A percentile compares a stretch with the other conserved stretches of the same genome.
Conservation (phyloP, 2,113 vertebrate species). For the Elanus axillaris region DNA sequence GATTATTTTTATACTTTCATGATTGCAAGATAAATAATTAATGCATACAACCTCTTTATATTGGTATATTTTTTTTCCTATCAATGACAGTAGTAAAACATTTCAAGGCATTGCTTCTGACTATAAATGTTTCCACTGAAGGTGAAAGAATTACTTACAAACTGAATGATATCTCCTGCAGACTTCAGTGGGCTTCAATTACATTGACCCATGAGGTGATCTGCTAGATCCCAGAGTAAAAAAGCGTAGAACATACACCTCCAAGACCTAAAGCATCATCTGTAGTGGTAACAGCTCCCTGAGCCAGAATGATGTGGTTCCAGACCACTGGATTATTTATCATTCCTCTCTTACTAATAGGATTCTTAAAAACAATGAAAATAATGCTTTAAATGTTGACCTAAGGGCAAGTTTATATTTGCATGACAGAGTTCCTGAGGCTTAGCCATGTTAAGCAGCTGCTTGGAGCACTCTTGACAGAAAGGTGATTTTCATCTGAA, state of each 20-base stretch:
- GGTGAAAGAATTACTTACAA: neutral
- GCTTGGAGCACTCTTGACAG: neutral
- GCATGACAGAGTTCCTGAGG: neutral
- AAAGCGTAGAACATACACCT: neutral
- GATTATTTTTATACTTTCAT: slow-evolving; percentile 6
- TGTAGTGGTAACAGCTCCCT: neutral
- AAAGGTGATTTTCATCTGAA: neutral
- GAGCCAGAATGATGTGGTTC: neutral
- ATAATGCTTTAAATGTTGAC: neutral
- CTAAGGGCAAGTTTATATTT: neutral
- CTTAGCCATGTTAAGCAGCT: neutral
- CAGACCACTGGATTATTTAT: neutral
- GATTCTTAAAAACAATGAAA: neutral
- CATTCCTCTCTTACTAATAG: neutral
- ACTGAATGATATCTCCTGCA: neutral
- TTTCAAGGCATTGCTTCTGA: neutral
- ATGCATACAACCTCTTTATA: neutral
- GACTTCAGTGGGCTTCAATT: neutral
- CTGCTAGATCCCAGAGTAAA: neutral
- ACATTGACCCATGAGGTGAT: neutral
- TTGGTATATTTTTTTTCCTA: neutral
- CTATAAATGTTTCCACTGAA: neutral
- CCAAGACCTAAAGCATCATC: neutral
- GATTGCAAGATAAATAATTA: slow-evolving; percentile 21
- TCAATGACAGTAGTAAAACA: neutral